phyloP scores from a whole-genome alignment of 2,888 invertebrate species.

The Alentia gelatinosa region DNA sequence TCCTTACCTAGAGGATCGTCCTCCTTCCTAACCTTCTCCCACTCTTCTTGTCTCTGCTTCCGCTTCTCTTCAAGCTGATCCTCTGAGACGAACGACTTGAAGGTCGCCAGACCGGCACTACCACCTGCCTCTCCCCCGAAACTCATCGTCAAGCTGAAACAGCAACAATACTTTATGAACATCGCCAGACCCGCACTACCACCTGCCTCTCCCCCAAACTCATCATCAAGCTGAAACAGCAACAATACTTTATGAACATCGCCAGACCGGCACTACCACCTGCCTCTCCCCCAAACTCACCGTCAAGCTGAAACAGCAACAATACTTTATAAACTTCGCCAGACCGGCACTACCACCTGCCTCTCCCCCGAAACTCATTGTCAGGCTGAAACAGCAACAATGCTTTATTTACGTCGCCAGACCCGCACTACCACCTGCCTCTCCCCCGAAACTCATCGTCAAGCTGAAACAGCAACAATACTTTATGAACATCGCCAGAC shows the following conservation, averaged over 20 bases:
- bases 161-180: not conserved
- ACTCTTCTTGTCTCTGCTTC: slow-evolving; percentile 93
- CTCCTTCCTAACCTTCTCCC: slow-evolving; percentile 95
- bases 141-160: slow-evolving; percentile 46
- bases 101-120: not conserved
- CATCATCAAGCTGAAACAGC: slow-evolving; percentile 12
- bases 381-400: no score
- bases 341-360: no score
- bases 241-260: not conserved
- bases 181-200: not conserved
- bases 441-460: no score
- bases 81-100: slow-evolving; percentile 89
- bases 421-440: no score
- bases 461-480: no score
- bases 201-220: slow-evolving; percentile 50
- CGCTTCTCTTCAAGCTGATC: slow-evolving; percentile 91
- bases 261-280: not conserved
- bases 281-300: no score
- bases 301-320: no score
- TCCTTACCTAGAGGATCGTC: slow-evolving; percentile 93
- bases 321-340: no score
- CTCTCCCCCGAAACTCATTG: no score
- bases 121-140: slow-evolving; percentile 28
- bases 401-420: no score
- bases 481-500: no score